These are phyloP conservation scores for Microcebus ravelobensis DNA, from an alignment of 2,113 vertebrate genomes.

Conservation along the genomic window DNA sequence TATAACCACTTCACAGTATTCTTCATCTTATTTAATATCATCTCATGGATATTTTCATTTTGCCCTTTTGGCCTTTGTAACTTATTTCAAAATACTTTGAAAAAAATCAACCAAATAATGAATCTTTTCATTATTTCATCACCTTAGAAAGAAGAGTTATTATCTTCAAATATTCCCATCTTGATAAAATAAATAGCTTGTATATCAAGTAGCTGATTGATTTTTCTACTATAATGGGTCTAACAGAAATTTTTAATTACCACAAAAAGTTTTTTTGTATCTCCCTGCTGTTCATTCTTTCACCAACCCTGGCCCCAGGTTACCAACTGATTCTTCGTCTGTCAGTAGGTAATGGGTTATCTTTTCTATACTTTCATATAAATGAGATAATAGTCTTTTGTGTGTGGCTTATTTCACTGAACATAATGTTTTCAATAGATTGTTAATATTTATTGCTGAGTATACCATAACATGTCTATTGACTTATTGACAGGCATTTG, in stretches of 20 bases:
- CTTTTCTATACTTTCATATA: not conserved
- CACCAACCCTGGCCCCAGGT: not conserved
- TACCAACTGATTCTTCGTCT: not conserved
- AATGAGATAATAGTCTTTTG: not conserved
- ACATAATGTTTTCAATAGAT: not conserved
- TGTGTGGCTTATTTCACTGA: not conserved
- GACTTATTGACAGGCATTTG: too few species aligned
- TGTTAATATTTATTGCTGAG: not conserved
- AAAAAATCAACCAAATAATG: not conserved
- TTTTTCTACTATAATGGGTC: not conserved
- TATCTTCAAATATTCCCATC: not conserved
- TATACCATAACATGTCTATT: not conserved
- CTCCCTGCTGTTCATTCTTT: not conserved
- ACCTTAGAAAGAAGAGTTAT: not conserved
- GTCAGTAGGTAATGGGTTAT: not conserved
- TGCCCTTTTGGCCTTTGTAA: not conserved
- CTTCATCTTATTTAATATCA: not conserved
- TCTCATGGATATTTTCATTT: not conserved
- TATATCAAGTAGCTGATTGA: not conserved
- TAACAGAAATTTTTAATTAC: not conserved
- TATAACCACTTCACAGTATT: not conserved
- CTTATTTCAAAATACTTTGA: not conserved
- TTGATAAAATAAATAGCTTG: not conserved
- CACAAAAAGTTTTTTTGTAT: not conserved
- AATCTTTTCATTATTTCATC: not conserved